These are phyloP conservation scores for Leptobrachium ailaonicum DNA, from an alignment of 2,113 vertebrate species.

Conservation along the genomic window DNA sequence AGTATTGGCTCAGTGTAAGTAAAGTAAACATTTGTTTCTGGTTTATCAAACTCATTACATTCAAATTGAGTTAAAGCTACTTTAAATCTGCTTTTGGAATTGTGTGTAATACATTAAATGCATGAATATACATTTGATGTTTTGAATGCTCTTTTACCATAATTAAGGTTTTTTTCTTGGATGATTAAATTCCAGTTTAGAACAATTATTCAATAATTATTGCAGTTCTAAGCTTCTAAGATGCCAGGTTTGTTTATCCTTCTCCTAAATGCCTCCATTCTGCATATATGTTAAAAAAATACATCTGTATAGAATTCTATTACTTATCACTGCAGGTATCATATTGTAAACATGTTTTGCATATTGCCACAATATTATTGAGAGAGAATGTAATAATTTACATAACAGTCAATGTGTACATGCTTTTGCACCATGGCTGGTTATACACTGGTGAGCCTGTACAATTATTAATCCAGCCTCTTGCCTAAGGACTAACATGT, in stretches of 20 bases:
- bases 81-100: slow-evolving; percentile 22
- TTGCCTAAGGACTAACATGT: too few species aligned
- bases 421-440: too few species aligned
- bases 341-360: too few species aligned
- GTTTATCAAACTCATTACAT: slow-evolving; percentile 17
- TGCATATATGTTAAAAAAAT: too few species aligned
- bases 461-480: too few species aligned
- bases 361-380: too few species aligned
- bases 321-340: too few species aligned
- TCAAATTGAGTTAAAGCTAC: slow-evolving; percentile 21
- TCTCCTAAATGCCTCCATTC: neutral
- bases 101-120: slow-evolving; percentile 6
- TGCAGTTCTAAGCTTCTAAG: neutral
- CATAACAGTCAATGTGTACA: too few species aligned
- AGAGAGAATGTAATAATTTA: too few species aligned
- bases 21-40: slow-evolving; percentile 33
- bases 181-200: neutral
- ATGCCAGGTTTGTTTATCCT: neutral
- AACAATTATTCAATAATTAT: neutral
- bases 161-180: neutral
- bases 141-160: neutral
- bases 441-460: too few species aligned
- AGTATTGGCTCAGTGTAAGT: slow-evolving; percentile 7
- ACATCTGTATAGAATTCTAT: too few species aligned
- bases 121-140: neutral